phyloP scores from a whole-genome alignment of 92 coral and sea anemone genomes.

The Diadumene lineata region DNA sequence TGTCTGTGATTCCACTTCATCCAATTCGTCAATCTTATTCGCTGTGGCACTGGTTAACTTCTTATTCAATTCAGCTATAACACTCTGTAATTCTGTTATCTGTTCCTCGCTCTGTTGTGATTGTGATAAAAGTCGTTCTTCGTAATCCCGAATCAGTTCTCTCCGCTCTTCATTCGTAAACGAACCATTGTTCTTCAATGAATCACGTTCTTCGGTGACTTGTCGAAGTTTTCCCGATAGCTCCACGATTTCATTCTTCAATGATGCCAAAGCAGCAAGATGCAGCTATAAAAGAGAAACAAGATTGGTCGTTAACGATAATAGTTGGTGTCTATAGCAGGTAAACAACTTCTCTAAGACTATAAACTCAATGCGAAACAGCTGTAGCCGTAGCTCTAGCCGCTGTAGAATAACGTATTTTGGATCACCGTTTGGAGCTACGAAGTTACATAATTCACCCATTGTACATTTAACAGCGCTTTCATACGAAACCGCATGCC shows the following conservation, averaged over 20 bases:
- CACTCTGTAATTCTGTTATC: constrained; percentile 94
- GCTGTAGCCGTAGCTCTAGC: too few relatives aligned
- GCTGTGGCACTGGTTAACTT: constrained; percentile 71
- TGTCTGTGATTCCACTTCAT: constrained; percentile 89
- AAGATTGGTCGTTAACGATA: not conserved
- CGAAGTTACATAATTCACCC: not conserved
- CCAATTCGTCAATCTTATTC: constrained; percentile 91
- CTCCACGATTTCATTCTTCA: constrained; percentile 93
- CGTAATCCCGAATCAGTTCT: constrained; percentile 82
- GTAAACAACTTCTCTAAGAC: too few relatives aligned
- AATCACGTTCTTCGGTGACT: constrained; percentile 85
- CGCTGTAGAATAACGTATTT: too few relatives aligned
- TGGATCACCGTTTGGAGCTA: too few relatives aligned
- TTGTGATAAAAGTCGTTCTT: constrained; percentile 76
- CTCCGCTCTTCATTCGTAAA: constrained; percentile 68
- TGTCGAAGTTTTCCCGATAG: constrained; percentile 77
- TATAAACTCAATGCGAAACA: too few relatives aligned
- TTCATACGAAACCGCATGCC: not conserved
- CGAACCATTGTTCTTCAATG: constrained; percentile 55
- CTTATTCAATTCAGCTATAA: constrained; percentile 90
- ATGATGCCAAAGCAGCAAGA: constrained; percentile 89
- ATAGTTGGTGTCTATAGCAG: not conserved
- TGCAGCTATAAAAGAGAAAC: constrained; percentile 67
- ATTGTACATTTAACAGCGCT: not conserved
- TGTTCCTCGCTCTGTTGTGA: constrained; percentile 90